Evolutionary conservation across 2,888 invertebrate genomes (phyloP), one percentile per base, ranked within the genome.

Genomic region (Osedax fenrisi): DNA sequence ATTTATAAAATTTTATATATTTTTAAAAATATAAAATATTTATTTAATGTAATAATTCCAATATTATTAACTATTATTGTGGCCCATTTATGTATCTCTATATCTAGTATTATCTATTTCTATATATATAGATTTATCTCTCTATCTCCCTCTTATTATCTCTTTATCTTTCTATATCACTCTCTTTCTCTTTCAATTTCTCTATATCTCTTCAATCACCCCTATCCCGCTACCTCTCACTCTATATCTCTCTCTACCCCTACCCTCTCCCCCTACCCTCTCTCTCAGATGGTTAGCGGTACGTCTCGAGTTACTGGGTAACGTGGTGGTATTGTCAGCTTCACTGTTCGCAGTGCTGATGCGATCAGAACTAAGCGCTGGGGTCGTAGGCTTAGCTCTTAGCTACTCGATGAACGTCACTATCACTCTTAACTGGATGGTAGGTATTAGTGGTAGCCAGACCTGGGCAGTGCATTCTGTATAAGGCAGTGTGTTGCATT

Each of bases 261-360:
- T n/a, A 56, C 56, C 13, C n/a, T 56, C 13, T 56, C 10, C 25
- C 64, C 23, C 61, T 2, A 24, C 24, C 25, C 17, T 21, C 21
- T 17, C 21, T 23, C 23, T 27, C 79, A 90, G 94, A 81, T 97
- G 97, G 97, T 86, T 97, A 79, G 93, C 94, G 0, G 88, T 98
- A 56, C 88, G 95, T 27, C 86, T 98, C 76, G 96, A 97, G 86
- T 92, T 93, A 89, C 90, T 97, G 76, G 97, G 96, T 78, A 96
- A 95, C 86, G 86, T 91, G 76, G 92, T 97, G 78, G 94, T 96
- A 78, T 90, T 97, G 82, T 95, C 94, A 84, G 90, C 97, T 2
- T 90, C 94, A 0, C 84, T 97, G 76, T 95, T 97, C 85, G 92
- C 93, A 62, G 94, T 97, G 1, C 85, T 94, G 74, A 89, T 89